phyloP scores from a whole-genome alignment of 2,888 invertebrate genomes.

The Synanthedon tipuliformis region DNA sequence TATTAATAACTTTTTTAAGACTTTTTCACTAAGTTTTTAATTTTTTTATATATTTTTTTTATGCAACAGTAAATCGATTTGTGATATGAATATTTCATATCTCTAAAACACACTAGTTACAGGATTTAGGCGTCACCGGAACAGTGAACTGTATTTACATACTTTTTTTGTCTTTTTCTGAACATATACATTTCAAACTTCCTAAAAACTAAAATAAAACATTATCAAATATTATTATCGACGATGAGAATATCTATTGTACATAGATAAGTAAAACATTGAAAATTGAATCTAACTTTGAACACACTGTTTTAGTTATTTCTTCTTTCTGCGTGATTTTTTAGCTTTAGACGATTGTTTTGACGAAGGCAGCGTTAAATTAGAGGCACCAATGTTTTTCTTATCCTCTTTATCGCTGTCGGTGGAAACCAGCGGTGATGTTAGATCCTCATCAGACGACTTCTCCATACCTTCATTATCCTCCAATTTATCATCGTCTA shows the following conservation, averaged over 20 bases:
- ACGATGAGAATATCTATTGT: background rate
- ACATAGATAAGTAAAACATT: constrained; percentile 1
- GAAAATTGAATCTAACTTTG: constrained; percentile 29
- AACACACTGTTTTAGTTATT: constrained; percentile 57
- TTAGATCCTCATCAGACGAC: constrained; percentile 70
- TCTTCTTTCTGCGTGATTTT: constrained; percentile 73
- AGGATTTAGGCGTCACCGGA: constrained; percentile 2
- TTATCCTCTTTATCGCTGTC: constrained; percentile 70
- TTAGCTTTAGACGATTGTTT: constrained; percentile 62
- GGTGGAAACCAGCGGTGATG: constrained; percentile 59
- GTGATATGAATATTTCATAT: too few relatives aligned
- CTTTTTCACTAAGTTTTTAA: too few relatives aligned
- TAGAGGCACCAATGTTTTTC: constrained; percentile 44
- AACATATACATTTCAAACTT: constrained; percentile 36
- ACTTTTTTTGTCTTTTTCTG: constrained; percentile 44
- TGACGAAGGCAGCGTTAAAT: constrained; percentile 35
- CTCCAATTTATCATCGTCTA: constrained; percentile 43
- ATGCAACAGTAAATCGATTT: too few relatives aligned
- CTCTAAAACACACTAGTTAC: too few relatives aligned
- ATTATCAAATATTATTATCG: constrained; percentile 10
- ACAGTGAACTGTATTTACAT: constrained; percentile 2
- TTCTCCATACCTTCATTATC: constrained; percentile 58
- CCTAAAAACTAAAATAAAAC: constrained; percentile 36
- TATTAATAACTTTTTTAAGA: too few relatives aligned
- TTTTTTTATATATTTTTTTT: too few relatives aligned